Evolutionary conservation across 2,888 invertebrate species (phyloP).

Genomic region (Mellilla xanthometata): DNA sequence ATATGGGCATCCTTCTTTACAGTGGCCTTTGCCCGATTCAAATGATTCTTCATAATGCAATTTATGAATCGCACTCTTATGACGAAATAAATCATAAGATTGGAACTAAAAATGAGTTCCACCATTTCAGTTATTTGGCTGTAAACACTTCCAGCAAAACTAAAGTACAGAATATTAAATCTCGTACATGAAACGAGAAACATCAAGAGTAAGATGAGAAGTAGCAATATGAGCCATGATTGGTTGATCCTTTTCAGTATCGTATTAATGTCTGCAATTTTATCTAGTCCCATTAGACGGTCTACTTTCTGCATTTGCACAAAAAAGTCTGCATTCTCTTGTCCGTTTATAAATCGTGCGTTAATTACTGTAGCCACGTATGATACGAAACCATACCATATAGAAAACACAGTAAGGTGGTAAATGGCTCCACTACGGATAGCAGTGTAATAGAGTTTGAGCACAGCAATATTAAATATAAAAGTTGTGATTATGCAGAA

Average conservation of each 20-base stretch:
- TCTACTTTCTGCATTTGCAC: slow-evolving; percentile 57
- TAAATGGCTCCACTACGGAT: slow-evolving; percentile 25
- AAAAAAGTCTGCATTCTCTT: slow-evolving; percentile 47
- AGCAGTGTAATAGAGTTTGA: slow-evolving; percentile 20
- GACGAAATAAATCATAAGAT: slow-evolving; percentile 46
- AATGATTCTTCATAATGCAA: slow-evolving; percentile 48
- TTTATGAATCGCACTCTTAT: slow-evolving; percentile 51
- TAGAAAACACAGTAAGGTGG: slow-evolving; percentile 26
- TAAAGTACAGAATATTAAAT: slow-evolving; percentile 16
- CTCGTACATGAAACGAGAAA: slow-evolving; percentile 21
- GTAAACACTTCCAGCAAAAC: slow-evolving; percentile 30
- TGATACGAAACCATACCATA: slow-evolving; percentile 31
- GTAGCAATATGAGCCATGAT: slow-evolving; percentile 26
- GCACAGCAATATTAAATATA: slow-evolving; percentile 20
- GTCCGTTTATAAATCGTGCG: slow-evolving; percentile 49
- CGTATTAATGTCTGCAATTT: slow-evolving; percentile 37
- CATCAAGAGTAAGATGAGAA: slow-evolving; percentile 20
- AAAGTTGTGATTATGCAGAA: slow-evolving; percentile 31
- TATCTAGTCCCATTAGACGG: slow-evolving; percentile 48
- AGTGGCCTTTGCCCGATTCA: slow-evolving; percentile 28
- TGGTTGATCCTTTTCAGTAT: slow-evolving; percentile 34
- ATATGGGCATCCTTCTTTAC: not conserved
- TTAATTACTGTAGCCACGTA: slow-evolving; percentile 44
- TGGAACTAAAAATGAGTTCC: slow-evolving; percentile 48
- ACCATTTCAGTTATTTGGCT: slow-evolving; percentile 39